Evolutionary conservation across 1,140 invertebrate species (phyloP).

Genomic region (Melitaea cinxia): DNA sequence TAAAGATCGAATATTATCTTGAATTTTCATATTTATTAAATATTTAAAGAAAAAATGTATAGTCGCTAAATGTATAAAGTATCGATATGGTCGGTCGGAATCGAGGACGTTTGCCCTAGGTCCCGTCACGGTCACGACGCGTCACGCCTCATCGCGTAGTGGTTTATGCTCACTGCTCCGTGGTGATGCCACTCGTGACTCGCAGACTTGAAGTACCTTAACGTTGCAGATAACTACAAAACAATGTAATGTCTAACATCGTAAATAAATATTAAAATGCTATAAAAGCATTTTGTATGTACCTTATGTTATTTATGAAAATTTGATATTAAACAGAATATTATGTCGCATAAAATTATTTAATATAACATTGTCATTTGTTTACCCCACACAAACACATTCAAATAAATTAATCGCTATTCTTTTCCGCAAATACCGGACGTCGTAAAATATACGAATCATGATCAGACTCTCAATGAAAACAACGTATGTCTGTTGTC

Average conservation of each 20-base stretch:
- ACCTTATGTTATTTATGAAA: too few species aligned
- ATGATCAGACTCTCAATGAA: slow-evolving; percentile 2
- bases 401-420: neutral
- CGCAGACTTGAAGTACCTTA: neutral
- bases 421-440: slow-evolving; percentile 7
- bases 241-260: too few species aligned
- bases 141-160: slow-evolving; percentile 60
- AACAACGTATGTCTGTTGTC: neutral
- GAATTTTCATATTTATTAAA: neutral
- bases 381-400: neutral
- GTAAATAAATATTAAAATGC: neutral
- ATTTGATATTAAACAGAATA: too few species aligned
- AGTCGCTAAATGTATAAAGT: slow-evolving; percentile 13
- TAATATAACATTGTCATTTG: neutral
- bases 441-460: slow-evolving; percentile 5
- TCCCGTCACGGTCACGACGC: slow-evolving; percentile 56
- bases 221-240: too few species aligned
- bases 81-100: slow-evolving; percentile 62
- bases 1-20: neutral
- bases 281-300: too few species aligned
- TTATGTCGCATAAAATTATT: too few species aligned
- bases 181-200: slow-evolving; percentile 26
- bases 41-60: neutral
- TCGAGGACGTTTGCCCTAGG: slow-evolving; percentile 64
- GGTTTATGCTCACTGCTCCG: slow-evolving; percentile 32